A percentile compares a stretch with the other conserved stretches of the same genome.
Evolutionary conservation across 1,140 invertebrate genomes (phyloP).

Genomic region (Galleria mellonella): DNA sequence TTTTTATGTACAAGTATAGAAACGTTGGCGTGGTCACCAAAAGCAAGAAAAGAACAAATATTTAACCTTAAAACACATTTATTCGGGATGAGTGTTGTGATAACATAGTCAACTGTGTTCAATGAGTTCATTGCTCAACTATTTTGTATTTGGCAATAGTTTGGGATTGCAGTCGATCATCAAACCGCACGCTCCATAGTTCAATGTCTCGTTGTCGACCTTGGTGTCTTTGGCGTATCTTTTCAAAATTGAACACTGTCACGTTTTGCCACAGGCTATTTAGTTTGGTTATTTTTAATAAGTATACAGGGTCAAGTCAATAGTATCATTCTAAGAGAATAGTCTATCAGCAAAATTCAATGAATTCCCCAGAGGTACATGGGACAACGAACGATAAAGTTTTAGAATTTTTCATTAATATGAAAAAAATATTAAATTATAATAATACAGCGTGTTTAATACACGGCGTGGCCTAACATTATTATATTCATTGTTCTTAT

Average conservation of each 20-base stretch:
- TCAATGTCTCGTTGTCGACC: slow-evolving; percentile 28
- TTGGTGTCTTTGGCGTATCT: slow-evolving; percentile 24
- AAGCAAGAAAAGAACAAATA: too few relatives aligned
- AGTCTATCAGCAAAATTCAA: too few relatives aligned
- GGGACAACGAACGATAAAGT: neutral
- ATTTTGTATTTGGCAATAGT: slow-evolving; percentile 21
- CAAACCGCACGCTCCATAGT: slow-evolving; percentile 25
- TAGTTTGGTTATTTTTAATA: neutral
- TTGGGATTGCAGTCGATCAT: slow-evolving; percentile 29
- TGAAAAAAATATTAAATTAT: neutral
- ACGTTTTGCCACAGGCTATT: slow-evolving; percentile 6
- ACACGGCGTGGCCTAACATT: too few relatives aligned
- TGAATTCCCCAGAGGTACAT: too few relatives aligned
- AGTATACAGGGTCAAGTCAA: neutral
- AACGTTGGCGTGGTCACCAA: too few relatives aligned
- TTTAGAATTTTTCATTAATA: neutral
- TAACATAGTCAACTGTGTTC: slow-evolving; percentile 3
- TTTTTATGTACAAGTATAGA: too few relatives aligned
- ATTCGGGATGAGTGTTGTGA: too few relatives aligned
- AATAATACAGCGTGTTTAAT: too few relatives aligned
- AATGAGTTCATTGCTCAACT: slow-evolving; percentile 22
- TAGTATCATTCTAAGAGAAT: neutral
- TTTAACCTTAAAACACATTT: too few relatives aligned
- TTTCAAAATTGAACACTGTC: slow-evolving; percentile 10
- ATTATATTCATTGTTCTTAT: too few relatives aligned